These are phyloP conservation scores for Ditylenchus weischeri DNA, from an alignment of 2,888 invertebrate genomes.

Conservation along the genomic window DNA sequence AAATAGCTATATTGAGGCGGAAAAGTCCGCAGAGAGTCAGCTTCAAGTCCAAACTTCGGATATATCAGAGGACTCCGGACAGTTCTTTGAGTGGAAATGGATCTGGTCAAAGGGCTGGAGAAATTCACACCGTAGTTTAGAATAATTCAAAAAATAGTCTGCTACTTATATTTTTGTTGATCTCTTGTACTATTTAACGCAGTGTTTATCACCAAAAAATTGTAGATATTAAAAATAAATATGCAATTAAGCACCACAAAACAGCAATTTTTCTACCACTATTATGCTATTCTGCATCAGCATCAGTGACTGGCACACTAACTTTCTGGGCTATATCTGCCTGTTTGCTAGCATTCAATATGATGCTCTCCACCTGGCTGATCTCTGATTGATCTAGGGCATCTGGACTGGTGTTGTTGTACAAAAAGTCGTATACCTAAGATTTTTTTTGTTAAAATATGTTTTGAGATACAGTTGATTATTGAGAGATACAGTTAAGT, in stretches of 20 bases:
- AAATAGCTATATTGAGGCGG: neutral
- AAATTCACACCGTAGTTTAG: slow-evolving; percentile 24
- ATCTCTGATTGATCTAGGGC: too few species aligned
- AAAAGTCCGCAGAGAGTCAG: slow-evolving; percentile 30
- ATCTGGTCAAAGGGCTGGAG: slow-evolving; percentile 1
- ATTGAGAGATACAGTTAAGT: too few species aligned
- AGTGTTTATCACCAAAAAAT: neutral
- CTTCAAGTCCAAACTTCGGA: slow-evolving; percentile 20
- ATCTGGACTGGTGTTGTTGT: too few species aligned
- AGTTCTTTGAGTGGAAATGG: slow-evolving; percentile 14
- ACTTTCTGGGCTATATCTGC: neutral
- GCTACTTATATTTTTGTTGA: too few species aligned
- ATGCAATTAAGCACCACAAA: neutral
- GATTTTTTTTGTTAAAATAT: too few species aligned
- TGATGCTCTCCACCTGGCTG: too few species aligned
- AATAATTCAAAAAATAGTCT: neutral
- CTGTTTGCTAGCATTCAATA: neutral
- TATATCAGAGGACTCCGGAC: slow-evolving; percentile 24
- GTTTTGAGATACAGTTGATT: too few species aligned
- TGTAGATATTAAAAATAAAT: neutral
- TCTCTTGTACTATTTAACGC: neutral
- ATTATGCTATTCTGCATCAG: neutral
- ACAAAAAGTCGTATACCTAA: too few species aligned
- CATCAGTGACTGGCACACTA: slow-evolving; percentile 3
- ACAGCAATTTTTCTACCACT: neutral